Evolutionary conservation across 37 sponge, comb jelly and placozoan species (phyloP).

Genomic region (Tethya wilhelma): DNA sequence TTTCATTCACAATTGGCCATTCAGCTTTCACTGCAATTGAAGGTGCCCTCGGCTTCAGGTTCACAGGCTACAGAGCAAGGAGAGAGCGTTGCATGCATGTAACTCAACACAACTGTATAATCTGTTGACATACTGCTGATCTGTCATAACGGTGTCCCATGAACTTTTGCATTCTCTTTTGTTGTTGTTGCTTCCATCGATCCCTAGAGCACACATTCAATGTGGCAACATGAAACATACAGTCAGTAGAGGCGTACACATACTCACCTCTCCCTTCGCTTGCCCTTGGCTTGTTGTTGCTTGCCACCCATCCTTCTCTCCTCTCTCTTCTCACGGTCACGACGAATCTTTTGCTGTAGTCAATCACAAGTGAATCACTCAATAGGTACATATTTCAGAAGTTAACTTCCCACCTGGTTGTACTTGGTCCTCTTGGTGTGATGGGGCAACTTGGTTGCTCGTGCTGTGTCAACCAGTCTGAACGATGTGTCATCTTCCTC

Average conservation of each 20-base stretch:
- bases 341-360: constrained; percentile 61
- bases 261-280: constrained; percentile 47
- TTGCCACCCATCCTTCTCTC: constrained; percentile 74
- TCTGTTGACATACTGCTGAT: background rate
- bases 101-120: background rate
- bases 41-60: constrained; percentile 71
- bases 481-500: constrained; percentile 89
- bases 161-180: constrained; percentile 40
- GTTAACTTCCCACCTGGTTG: constrained; percentile 46
- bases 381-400: background rate
- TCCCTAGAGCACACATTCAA: constrained; percentile 14
- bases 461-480: constrained; percentile 88
- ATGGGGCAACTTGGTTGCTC: constrained; percentile 60
- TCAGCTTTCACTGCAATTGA: constrained; percentile 71
- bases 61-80: constrained; percentile 6
- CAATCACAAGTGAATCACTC: background rate
- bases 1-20: constrained; percentile 86
- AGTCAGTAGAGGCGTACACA: background rate
- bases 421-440: constrained; percentile 52
- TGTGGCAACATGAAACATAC: background rate
- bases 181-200: constrained; percentile 57
- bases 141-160: constrained; percentile 48
- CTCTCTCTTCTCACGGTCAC: constrained; percentile 78
- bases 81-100: background rate
- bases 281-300: constrained; percentile 51